Evolutionary conservation across 92 coral and sea anemone species (phyloP).

Genomic region (Epizoanthus illoricatus): DNA sequence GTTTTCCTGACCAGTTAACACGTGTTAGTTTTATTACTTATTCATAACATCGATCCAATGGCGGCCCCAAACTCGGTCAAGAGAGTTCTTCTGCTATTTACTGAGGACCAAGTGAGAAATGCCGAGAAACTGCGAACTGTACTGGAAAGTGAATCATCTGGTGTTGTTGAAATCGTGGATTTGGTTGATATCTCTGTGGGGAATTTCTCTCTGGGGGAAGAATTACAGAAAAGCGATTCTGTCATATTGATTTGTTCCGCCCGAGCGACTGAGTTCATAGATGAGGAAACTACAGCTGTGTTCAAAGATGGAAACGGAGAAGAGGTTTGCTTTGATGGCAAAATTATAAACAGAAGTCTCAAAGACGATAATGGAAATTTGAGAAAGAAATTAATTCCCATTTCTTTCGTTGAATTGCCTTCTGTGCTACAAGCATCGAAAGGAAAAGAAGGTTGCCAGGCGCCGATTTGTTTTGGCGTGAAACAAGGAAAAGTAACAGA

Average conservation of each 20-base stretch:
- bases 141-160: slow-evolving; percentile 64
- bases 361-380: slow-evolving; percentile 58
- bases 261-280: slow-evolving; percentile 62
- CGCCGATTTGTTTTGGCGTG: slow-evolving; percentile 67
- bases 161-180: slow-evolving; percentile 57
- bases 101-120: slow-evolving; percentile 61
- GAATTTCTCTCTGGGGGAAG: slow-evolving; percentile 48
- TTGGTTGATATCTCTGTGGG: slow-evolving; percentile 55
- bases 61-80: slow-evolving; percentile 56
- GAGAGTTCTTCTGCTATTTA: slow-evolving; percentile 66
- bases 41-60: slow-evolving; percentile 44
- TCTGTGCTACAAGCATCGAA: slow-evolving; percentile 54
- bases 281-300: slow-evolving; percentile 54
- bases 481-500: slow-evolving; percentile 63
- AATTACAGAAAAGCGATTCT: slow-evolving; percentile 58
- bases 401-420: slow-evolving; percentile 74
- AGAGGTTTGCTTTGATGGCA: slow-evolving; percentile 69
- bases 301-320: slow-evolving; percentile 56
- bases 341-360: slow-evolving; percentile 46
- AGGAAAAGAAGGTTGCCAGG: slow-evolving; percentile 32
- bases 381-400: slow-evolving; percentile 60
- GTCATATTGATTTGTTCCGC: slow-evolving; percentile 62
- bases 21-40: slow-evolving; percentile 39
- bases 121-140: slow-evolving; percentile 71
- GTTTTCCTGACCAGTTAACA: slow-evolving; percentile 1